phyloP scores from a whole-genome alignment of 2,113 vertebrate genomes.

The Sebastes schlegelii region DNA sequence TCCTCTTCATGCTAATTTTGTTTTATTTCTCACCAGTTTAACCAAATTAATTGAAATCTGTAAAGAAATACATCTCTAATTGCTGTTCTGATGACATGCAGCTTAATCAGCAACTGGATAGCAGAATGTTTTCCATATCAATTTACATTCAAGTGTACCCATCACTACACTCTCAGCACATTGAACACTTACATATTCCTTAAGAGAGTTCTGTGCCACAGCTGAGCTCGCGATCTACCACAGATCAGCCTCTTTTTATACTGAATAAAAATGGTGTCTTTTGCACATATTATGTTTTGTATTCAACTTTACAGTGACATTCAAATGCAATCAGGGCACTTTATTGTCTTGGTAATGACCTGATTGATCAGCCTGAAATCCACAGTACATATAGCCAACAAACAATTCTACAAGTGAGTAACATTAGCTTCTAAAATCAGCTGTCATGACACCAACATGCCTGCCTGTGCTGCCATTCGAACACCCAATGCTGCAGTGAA shows the following conservation, averaged over 20 bases:
- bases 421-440: too few relatives aligned
- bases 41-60: not conserved
- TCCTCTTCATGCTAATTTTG: not conserved
- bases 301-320: too few relatives aligned
- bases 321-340: too few relatives aligned
- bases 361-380: too few relatives aligned
- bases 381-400: too few relatives aligned
- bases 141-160: too few relatives aligned
- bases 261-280: too few relatives aligned
- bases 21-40: not conserved
- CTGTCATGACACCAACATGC: too few relatives aligned
- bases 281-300: too few relatives aligned
- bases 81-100: not conserved
- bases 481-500: constrained; percentile 2
- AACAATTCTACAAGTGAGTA: too few relatives aligned
- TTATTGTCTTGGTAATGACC: too few relatives aligned
- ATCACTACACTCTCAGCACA: not conserved
- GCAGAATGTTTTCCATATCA: too few relatives aligned
- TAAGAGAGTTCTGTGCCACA: not conserved
- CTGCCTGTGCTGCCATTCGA: not conserved
- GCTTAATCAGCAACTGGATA: not conserved
- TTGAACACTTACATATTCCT: not conserved
- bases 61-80: not conserved
- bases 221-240: not conserved
- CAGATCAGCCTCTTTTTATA: not conserved